Evolutionary conservation across 2,888 invertebrate genomes (phyloP), one percentile per base, ranked within the genome.

Genomic region (Limnephilus rhombicus): DNA sequence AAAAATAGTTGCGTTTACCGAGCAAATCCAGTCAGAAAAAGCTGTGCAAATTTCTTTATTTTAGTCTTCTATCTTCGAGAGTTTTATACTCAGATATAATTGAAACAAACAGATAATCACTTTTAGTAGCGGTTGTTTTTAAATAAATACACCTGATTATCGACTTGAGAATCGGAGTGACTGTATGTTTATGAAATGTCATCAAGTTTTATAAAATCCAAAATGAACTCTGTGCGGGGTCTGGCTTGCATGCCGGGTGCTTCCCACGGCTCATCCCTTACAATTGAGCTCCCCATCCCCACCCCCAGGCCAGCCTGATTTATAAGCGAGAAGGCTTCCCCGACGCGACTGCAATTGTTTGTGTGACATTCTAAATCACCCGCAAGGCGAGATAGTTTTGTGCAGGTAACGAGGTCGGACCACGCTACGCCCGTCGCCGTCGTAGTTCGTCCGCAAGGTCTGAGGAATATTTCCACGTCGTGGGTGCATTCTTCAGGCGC

Each of bases 321-420:
- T 80, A 89, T 31, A 24, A 24, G 68, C 80, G 80, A 7, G 68
- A 80, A 68, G 68, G 88, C 34, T 31, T 31, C 24, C 88, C 37
- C 88, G 80, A 37, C 31, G 34, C 34, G 31, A 89, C 18, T 68
- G 88, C 88, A 68, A 89, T 89, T 89, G 88, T 89, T 89, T 89
- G 88, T 87, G 87, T 89, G 88, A 89, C 88, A 45, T 89, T 37
- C 41, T 89, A 89, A 89, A 89, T 89, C 88, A 89, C 80, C 88
- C 88, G 24, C 88, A n/a, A 80, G 88, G 41, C 53, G 88, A 41
- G 88, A 37, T 80, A 45, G 37, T 80, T 34, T 29, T 31, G 29
- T 68, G 29, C 88, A 31, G 68, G 68, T 89, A 89, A 89, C 88
- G 68, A 80, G 88, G 24, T 68, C 41, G 34, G 29, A 37, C 87